Conservation (phyloP, 2,888 invertebrate species). For the Neoaliturus tenellus region DNA sequence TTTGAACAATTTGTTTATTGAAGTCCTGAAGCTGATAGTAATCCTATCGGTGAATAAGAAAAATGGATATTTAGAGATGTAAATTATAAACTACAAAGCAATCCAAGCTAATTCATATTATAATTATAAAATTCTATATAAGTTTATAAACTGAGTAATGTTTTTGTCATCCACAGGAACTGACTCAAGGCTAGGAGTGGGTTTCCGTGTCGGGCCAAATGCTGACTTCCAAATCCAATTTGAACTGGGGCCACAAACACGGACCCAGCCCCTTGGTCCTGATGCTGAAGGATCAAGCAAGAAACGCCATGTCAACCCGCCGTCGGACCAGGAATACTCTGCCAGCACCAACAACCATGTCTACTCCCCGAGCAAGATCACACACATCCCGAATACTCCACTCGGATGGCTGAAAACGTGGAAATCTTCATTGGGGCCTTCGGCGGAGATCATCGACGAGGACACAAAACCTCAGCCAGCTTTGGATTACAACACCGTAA, state of each 20-base stretch:
- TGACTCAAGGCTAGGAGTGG: constrained; percentile 86
- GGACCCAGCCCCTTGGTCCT: constrained; percentile 79
- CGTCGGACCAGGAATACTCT: constrained; percentile 18
- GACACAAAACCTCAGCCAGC: constrained; percentile 22
- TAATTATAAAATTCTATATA: no score
- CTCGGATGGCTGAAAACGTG: constrained; percentile 49
- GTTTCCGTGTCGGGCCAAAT: constrained; percentile 87
- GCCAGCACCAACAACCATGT: neutral
- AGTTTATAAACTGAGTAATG: neutral
- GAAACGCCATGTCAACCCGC: constrained; percentile 60
- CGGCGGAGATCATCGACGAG: neutral
- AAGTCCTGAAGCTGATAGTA: no score
- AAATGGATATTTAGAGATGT: no score
- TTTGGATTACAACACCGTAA: constrained; percentile 56
- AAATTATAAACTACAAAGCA: no score
- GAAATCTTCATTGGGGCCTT: constrained; percentile 48
- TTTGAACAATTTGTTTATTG: no score
- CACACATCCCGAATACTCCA: constrained; percentile 32
- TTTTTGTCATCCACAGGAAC: constrained; percentile 77
- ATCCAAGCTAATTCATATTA: no score
- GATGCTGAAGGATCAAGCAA: constrained; percentile 56
- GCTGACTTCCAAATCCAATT: constrained; percentile 87
- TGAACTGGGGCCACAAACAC: constrained; percentile 87
- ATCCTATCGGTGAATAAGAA: no score
- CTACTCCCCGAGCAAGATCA: neutral